Evolutionary conservation across 2,113 vertebrate species (phyloP).

Genomic region (Paedocypris sp.): DNA sequence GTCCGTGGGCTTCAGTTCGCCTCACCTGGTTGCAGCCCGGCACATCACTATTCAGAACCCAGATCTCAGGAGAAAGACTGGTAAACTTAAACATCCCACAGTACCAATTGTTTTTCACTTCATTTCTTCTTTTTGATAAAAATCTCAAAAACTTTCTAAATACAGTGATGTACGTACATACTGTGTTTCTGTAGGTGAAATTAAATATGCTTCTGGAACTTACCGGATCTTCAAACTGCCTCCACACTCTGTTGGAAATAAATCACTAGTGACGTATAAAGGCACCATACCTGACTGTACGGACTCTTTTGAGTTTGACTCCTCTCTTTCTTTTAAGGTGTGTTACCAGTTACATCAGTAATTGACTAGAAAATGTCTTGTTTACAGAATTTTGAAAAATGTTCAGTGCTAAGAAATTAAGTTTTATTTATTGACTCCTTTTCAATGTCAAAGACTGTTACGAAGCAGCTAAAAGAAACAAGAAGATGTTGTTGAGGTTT

Average conservation of each 20-base stretch:
- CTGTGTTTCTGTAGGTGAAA: slow-evolving; percentile 38
- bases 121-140: too few species aligned
- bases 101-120: too few species aligned
- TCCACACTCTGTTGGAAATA: slow-evolving; percentile 4
- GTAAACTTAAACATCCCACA: too few species aligned
- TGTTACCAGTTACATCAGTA: too few species aligned
- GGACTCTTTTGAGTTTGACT: slow-evolving; percentile 52
- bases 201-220: slow-evolving; percentile 54
- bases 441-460: too few species aligned
- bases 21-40: slow-evolving; percentile 47
- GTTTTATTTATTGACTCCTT: too few species aligned
- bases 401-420: too few species aligned
- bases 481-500: too few species aligned
- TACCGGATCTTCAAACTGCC: slow-evolving; percentile 59
- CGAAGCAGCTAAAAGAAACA: too few species aligned
- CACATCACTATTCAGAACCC: slow-evolving; percentile 46
- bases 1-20: slow-evolving; percentile 52
- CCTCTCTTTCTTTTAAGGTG: slow-evolving; percentile 55
- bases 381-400: too few species aligned
- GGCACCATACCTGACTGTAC: slow-evolving; percentile 47
- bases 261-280: slow-evolving; percentile 48
- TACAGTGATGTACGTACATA: neutral
- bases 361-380: too few species aligned
- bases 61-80: slow-evolving; percentile 54
- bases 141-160: too few species aligned